Evolutionary conservation across 1,140 invertebrate species (phyloP).

Genomic region (Hyles euphorbiae): DNA sequence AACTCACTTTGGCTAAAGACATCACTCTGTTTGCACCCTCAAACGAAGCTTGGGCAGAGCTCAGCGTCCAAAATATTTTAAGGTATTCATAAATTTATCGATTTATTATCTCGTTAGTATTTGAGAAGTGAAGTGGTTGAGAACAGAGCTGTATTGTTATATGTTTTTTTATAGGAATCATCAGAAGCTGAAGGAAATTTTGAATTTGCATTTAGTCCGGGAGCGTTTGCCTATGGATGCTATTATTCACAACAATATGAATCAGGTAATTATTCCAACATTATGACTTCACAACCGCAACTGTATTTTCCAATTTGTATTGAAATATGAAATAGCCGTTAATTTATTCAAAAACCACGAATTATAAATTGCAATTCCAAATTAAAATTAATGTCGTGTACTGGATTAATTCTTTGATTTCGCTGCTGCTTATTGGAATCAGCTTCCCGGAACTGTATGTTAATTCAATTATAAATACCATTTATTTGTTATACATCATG

Average conservation of each 20-base stretch:
- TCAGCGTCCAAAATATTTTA: conserved; percentile 81
- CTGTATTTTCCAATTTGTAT: conserved; percentile 11
- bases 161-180: conserved; percentile 73
- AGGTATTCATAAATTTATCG: conserved; percentile 44
- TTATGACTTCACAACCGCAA: conserved; percentile 1
- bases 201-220: conserved; percentile 87
- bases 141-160: background rate
- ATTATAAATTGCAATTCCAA: conserved; percentile 18
- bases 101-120: background rate
- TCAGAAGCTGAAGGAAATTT: conserved; percentile 82
- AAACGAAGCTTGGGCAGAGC: conserved; percentile 87
- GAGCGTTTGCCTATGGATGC: conserved; percentile 84
- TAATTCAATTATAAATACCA: conserved; percentile 30
- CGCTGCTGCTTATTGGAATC: conserved; percentile 50
- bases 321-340: conserved; percentile 1
- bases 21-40: conserved; percentile 93
- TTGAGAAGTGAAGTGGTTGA: background rate
- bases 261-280: conserved; percentile 76
- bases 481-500: conserved; percentile 11
- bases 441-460: conserved; percentile 63
- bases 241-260: conserved; percentile 82
- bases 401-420: conserved; percentile 33
- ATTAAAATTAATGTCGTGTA: conserved; percentile 21
- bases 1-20: conserved; percentile 81
- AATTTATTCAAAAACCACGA: conserved; percentile 8